Evolutionary conservation across 2,113 vertebrate genomes (phyloP).

Genomic region (Corythornis cristatus): DNA sequence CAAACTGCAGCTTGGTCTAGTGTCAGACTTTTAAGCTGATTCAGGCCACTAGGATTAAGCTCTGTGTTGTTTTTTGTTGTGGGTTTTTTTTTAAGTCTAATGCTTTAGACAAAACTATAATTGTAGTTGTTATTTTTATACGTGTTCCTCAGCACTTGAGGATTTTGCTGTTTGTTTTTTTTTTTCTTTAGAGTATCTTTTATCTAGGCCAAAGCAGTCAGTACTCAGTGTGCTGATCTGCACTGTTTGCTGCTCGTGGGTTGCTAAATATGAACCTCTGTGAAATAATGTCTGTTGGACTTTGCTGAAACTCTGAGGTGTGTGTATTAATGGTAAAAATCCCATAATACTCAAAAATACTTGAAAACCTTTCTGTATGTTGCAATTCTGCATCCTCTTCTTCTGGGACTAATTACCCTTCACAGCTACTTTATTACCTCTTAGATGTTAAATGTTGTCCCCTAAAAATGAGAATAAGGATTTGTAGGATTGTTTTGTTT

Average conservation of each 20-base stretch:
- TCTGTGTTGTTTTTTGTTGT: too few species aligned
- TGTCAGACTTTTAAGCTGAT: neutral
- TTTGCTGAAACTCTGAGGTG: neutral
- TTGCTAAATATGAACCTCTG: neutral
- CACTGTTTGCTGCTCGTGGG: neutral
- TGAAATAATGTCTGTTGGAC: neutral
- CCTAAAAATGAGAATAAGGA: neutral
- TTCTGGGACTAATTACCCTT: neutral
- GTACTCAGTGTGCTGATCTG: neutral
- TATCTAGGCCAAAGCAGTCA: neutral
- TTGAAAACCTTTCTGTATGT: neutral
- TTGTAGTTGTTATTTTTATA: neutral
- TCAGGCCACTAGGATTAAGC: neutral
- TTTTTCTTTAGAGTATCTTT: neutral
- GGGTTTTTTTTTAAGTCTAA: neutral
- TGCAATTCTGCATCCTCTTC: neutral
- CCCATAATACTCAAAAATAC: neutral
- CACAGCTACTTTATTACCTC: neutral
- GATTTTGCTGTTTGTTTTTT: neutral
- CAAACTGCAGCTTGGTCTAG: neutral
- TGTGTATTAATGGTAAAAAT: neutral
- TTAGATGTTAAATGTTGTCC: neutral
- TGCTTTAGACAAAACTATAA: neutral
- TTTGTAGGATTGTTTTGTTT: neutral
- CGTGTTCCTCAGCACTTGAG: neutral